Evolutionary conservation across 2,888 invertebrate genomes (phyloP).

Genomic region (Mycalesis mineus): DNA sequence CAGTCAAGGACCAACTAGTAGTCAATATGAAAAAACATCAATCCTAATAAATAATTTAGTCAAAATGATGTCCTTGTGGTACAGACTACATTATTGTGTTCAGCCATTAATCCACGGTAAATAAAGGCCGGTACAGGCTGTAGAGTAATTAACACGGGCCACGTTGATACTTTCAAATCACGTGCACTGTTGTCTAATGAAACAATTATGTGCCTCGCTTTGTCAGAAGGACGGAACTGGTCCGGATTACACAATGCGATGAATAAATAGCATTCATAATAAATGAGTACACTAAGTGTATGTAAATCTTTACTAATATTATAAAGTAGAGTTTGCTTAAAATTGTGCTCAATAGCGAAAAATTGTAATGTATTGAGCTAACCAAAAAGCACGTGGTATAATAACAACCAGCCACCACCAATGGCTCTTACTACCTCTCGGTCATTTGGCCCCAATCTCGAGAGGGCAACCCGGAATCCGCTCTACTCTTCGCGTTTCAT

Average conservation of each 20-base stretch:
- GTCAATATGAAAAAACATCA: no score
- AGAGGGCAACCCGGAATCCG: no score
- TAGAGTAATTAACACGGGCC: conserved; percentile 30
- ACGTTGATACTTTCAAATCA: conserved; percentile 37
- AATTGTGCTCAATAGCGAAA: no score
- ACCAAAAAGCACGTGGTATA: no score
- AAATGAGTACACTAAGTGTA: background rate
- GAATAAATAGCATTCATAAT: background rate
- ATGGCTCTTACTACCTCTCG: no score
- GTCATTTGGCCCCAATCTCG: no score
- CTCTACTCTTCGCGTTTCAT: no score
- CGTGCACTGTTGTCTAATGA: conserved; percentile 36
- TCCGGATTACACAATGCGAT: conserved; percentile 25
- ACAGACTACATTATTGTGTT: background rate
- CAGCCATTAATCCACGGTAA: conserved; percentile 1
- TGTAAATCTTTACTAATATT: background rate
- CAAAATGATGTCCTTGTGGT: background rate
- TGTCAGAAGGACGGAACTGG: conserved; percentile 24
- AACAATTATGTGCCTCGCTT: conserved; percentile 35
- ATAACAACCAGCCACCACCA: no score
- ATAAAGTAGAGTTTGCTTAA: no score
- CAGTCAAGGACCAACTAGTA: no score
- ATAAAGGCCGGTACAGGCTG: conserved; percentile 3
- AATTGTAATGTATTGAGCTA: no score
- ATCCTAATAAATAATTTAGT: no score